A percentile compares a stretch with the other conserved stretches of the same genome.
These are phyloP conservation scores for zebrafish (Danio rerio) DNA, from an alignment of 2,113 vertebrate genomes.

Conservation along the genomic window GRCz12tu NC_133188.1:5849501-5850000, in stretches of 20 bases:
- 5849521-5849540: slow-evolving; percentile 8
- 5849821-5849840: background rate
- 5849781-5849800: background rate
- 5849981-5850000: background rate
- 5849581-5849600: slow-evolving; percentile 21
- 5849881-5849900: background rate
- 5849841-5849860: background rate
- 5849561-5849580: background rate
- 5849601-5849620: background rate
- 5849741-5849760: background rate
- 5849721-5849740: background rate
- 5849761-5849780: background rate
- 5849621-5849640: slow-evolving; percentile 5
- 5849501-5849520: slow-evolving; percentile 21
- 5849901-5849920: background rate
- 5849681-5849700: background rate
- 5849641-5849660: background rate
- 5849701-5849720: slow-evolving; percentile 1
- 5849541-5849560: slow-evolving; percentile 20
- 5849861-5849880: background rate
- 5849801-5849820: background rate
- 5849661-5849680: slow-evolving; percentile 14
- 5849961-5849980: background rate
- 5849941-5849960: background rate
- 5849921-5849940: background rate